Evolutionary conservation across 2,113 vertebrate species (phyloP).

Genomic region (Melospiza melodia): DNA sequence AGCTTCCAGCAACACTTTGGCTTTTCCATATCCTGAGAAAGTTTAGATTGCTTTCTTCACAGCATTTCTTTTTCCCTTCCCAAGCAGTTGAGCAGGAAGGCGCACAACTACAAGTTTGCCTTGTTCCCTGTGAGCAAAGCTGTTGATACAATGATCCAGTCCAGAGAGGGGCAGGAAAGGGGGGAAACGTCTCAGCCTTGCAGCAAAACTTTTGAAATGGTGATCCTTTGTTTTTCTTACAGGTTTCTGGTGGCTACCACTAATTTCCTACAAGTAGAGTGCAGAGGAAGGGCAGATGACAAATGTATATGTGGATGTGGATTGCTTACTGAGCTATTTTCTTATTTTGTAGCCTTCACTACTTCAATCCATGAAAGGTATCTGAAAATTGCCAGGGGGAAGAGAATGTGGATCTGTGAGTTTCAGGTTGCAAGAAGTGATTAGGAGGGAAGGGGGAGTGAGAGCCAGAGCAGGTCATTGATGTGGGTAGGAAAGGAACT

Average conservation of each 20-base stretch:
- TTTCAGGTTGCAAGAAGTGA: neutral
- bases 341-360: neutral
- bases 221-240: neutral
- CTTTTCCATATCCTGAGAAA: constrained; percentile 17
- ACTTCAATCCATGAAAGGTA: neutral
- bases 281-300: neutral
- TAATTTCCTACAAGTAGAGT: neutral
- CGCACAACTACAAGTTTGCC: neutral
- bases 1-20: neutral
- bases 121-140: neutral
- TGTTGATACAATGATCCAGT: neutral
- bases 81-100: neutral
- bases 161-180: neutral
- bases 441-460: neutral
- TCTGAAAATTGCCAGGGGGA: neutral
- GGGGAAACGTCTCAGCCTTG: neutral
- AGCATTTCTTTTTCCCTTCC: neutral
- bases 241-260: neutral
- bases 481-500: neutral
- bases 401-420: neutral
- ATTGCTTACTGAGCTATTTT: neutral
- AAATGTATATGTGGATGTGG: rapidly evolving
- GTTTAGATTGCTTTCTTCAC: neutral
- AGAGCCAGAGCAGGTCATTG: neutral
- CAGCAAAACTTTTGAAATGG: neutral